Conservation (phyloP, 1,140 invertebrate species). For the Pygmarrhopalites habei region DNA sequence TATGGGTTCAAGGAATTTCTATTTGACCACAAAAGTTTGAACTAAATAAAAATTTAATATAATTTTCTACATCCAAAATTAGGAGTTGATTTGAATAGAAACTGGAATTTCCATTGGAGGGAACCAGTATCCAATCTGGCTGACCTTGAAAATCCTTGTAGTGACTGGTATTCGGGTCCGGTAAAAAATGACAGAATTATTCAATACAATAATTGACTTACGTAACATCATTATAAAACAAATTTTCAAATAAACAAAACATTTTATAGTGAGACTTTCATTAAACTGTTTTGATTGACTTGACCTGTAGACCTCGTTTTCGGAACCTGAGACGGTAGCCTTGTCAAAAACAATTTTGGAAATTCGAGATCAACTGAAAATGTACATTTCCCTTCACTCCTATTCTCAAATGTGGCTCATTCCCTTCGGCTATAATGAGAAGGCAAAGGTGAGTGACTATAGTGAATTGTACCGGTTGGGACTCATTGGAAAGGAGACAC, state of each 20-base stretch:
- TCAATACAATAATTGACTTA: too few species aligned
- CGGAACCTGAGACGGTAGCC: slow-evolving; percentile 12
- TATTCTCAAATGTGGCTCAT: slow-evolving; percentile 13
- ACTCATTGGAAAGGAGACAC: not conserved
- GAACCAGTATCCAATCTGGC: slow-evolving; percentile 1
- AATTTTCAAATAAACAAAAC: too few species aligned
- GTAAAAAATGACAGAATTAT: too few species aligned
- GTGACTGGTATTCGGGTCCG: slow-evolving; percentile 76
- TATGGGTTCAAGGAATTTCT: too few species aligned
- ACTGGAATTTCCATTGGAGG: slow-evolving; percentile 12
- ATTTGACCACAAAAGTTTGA: too few species aligned
- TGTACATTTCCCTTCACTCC: slow-evolving; percentile 11
- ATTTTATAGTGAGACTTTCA: too few species aligned
- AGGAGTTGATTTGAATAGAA: slow-evolving; percentile 53
- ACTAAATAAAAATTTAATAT: too few species aligned
- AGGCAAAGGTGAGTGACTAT: not conserved
- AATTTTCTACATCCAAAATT: too few species aligned
- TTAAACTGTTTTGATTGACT: slow-evolving; percentile 9
- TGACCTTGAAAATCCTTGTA: slow-evolving; percentile 80
- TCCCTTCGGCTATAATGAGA: slow-evolving; percentile 1
- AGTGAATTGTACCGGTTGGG: not conserved
- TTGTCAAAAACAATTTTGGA: not conserved
- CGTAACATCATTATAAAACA: too few species aligned
- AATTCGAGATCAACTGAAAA: not conserved
- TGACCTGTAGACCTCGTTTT: not conserved